Percentiles rank a stretch among this genome's conserved stretches.
These are phyloP conservation scores for Todus mexicanus DNA, from an alignment of 2,797 vertebrate species.

Conservation along the genomic window DNA sequence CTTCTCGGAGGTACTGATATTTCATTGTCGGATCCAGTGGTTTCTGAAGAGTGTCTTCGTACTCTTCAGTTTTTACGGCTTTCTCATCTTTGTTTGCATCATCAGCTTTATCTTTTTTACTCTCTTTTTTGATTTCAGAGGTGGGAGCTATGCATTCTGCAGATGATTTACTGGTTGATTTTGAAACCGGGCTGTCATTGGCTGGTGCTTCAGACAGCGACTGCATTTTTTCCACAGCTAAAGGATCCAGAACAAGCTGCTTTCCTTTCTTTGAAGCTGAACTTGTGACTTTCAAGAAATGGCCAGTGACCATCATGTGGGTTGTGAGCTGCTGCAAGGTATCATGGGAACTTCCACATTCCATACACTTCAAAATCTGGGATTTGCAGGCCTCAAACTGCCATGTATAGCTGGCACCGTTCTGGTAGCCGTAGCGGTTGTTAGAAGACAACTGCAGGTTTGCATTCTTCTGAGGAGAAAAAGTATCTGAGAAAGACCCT, in stretches of 20 bases:
- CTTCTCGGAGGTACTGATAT: constrained; percentile 97
- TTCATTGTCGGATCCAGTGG: constrained; percentile 85
- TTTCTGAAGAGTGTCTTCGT: constrained; percentile 85
- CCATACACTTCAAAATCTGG: constrained; percentile 99
- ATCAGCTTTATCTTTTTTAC: constrained; percentile 76
- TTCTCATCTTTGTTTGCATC: constrained; percentile 79
- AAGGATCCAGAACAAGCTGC: constrained; percentile 92
- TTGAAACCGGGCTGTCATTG: constrained; percentile 72
- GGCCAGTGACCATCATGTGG: constrained; percentile 99
- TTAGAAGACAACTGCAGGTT: constrained; percentile 83
- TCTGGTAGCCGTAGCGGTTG: constrained; percentile 97
- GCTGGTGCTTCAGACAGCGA: constrained; percentile 83
- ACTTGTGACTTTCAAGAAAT: constrained; percentile 98
- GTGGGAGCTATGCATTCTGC: constrained; percentile 77
- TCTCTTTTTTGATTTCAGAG: constrained; percentile 83
- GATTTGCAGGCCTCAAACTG: constrained; percentile 99
- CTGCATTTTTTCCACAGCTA: constrained; percentile 98
- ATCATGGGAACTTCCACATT: constrained; percentile 97
- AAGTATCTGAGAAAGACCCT: constrained; percentile 83
- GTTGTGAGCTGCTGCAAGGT: constrained; percentile 97
- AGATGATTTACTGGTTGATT: constrained; percentile 80
- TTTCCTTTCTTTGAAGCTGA: constrained; percentile 98
- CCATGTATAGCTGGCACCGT: constrained; percentile 98
- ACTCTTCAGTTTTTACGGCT: constrained; percentile 83
- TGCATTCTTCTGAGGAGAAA: constrained; percentile 82